Percentiles rank a stretch among this genome's conserved stretches.
Conservation (phyloP, 2,113 vertebrate genomes). For the Prionailurus viverrinus region DNA sequence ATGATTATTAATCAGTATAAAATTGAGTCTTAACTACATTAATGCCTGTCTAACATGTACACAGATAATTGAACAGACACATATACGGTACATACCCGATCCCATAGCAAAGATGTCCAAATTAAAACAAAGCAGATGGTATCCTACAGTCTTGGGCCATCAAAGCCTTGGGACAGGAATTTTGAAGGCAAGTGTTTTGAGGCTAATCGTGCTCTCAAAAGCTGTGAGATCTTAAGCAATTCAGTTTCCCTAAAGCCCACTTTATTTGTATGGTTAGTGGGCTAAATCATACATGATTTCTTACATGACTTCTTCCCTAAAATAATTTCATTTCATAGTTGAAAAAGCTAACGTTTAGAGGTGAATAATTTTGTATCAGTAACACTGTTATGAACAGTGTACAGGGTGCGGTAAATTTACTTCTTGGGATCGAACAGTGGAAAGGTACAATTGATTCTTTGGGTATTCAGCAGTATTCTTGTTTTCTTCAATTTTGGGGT, state of each 20-base stretch:
- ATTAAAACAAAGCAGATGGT: background rate
- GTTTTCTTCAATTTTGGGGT: background rate
- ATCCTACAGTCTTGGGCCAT: fast-evolving
- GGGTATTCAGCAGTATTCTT: background rate
- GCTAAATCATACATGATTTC: background rate
- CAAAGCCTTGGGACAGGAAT: fast-evolving
- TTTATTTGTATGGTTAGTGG: background rate
- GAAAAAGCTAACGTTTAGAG: background rate
- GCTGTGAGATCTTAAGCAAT: background rate
- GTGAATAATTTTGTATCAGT: background rate
- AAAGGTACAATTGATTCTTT: background rate
- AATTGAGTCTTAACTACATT: background rate
- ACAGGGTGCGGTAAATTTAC: too few relatives aligned
- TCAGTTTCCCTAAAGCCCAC: background rate
- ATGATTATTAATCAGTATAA: background rate
- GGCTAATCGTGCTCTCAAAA: background rate
- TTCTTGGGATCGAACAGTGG: too few relatives aligned
- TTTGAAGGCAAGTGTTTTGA: background rate
- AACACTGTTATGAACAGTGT: background rate
- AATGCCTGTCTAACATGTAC: background rate
- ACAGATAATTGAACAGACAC: too few relatives aligned
- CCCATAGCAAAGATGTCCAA: too few relatives aligned
- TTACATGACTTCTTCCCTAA: background rate
- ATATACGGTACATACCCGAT: too few relatives aligned
- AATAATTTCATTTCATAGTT: background rate